Percentiles rank a stretch among this genome's conserved stretches.
Conservation (phyloP, 2,797 vertebrate species). For the Glyptemys insculpta region DNA sequence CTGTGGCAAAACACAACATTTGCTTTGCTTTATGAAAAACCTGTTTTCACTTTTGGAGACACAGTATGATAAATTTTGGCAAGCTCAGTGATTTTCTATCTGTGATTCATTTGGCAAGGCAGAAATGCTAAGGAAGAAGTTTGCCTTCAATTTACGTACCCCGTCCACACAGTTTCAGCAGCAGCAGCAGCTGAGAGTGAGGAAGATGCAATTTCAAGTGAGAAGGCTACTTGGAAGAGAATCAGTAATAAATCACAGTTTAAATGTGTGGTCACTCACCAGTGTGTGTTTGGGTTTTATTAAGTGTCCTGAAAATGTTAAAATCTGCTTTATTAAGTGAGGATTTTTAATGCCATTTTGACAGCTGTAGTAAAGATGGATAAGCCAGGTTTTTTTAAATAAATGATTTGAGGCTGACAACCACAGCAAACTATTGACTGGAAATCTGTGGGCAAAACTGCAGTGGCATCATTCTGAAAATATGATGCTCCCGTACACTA, state of each 20-base stretch:
- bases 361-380: slow-evolving; percentile 50
- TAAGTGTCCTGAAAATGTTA: not conserved
- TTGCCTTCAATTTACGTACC: slow-evolving; percentile 55
- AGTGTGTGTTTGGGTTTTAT: not conserved
- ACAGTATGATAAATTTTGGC: slow-evolving; percentile 77
- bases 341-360: not conserved
- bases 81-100: slow-evolving; percentile 71
- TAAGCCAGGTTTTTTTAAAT: not conserved
- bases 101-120: slow-evolving; percentile 69
- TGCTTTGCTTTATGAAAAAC: slow-evolving; percentile 72
- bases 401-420: slow-evolving; percentile 46
- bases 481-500: not conserved
- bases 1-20: slow-evolving; percentile 77
- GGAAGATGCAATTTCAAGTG: slow-evolving; percentile 45
- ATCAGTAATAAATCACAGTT: slow-evolving; percentile 21
- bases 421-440: slow-evolving; percentile 56
- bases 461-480: slow-evolving; percentile 45
- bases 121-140: slow-evolving; percentile 69
- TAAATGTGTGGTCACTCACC: slow-evolving; percentile 15
- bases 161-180: slow-evolving; percentile 44
- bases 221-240: slow-evolving; percentile 49
- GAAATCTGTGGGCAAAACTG: slow-evolving; percentile 46
- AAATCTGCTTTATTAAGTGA: not conserved
- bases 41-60: slow-evolving; percentile 77
- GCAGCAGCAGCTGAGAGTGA: slow-evolving; percentile 59